Evolutionary conservation across 2,113 vertebrate genomes (phyloP).

Genomic region (Pandion haliaetus): DNA sequence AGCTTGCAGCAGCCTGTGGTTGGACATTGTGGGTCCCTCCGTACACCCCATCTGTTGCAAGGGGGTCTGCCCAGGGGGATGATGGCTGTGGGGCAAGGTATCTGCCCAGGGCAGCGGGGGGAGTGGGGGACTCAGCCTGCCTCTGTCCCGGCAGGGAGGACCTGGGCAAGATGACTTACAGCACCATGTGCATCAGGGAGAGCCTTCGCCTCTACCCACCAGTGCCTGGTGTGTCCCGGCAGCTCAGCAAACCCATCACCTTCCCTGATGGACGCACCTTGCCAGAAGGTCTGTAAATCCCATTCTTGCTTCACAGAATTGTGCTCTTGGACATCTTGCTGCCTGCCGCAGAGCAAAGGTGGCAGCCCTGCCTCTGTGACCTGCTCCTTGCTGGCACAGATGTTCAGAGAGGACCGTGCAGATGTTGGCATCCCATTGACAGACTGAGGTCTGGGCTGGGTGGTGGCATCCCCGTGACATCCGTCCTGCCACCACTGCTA

Average conservation of each 20-base stretch:
- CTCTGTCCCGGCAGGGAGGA: slow-evolving; percentile 78
- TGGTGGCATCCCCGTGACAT: neutral
- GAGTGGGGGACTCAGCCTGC: neutral
- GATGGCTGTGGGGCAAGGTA: neutral
- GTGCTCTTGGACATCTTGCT: neutral
- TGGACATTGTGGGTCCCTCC: neutral
- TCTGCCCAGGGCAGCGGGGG: rapidly evolving
- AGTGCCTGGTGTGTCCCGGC: slow-evolving; percentile 73
- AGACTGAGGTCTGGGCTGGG: neutral
- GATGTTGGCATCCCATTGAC: neutral
- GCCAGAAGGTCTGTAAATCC: slow-evolving; percentile 78
- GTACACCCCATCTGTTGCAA: neutral
- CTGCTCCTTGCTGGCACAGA: neutral
- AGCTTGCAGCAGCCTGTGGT: neutral
- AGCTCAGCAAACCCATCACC: slow-evolving; percentile 79
- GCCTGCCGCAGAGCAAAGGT: neutral
- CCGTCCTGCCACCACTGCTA: neutral
- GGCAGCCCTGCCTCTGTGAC: neutral
- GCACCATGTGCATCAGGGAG: slow-evolving; percentile 93
- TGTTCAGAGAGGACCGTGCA: neutral
- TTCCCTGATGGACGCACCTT: slow-evolving; percentile 85
- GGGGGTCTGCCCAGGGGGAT: neutral
- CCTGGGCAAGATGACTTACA: slow-evolving; percentile 85
- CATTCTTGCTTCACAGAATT: neutral
- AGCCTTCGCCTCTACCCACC: slow-evolving; percentile 85